Evolutionary conservation across 2,797 vertebrate species (phyloP).

Genomic region (Sandelia bainsii): DNA sequence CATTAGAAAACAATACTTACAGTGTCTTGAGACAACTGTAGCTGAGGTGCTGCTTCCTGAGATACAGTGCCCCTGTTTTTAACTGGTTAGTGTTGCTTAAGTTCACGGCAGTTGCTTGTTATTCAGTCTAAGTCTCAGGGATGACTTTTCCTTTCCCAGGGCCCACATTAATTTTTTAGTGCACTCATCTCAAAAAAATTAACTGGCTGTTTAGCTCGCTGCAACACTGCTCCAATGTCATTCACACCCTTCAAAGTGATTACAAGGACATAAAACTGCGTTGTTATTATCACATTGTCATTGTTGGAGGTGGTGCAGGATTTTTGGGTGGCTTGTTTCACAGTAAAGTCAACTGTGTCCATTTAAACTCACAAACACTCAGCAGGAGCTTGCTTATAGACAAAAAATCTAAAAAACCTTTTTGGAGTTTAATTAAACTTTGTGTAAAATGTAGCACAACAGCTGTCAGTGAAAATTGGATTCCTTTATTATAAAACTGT

Average conservation of each 20-base stretch:
- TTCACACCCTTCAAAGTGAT: constrained; percentile 73
- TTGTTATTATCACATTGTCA: constrained; percentile 54
- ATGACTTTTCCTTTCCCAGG: constrained; percentile 72
- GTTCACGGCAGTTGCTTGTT: constrained; percentile 50
- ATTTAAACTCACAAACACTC: constrained; percentile 30
- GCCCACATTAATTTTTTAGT: constrained; percentile 76
- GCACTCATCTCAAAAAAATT: constrained; percentile 69
- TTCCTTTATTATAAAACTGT: constrained; percentile 46
- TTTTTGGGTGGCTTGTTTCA: constrained; percentile 16
- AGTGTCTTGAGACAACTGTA: constrained; percentile 19
- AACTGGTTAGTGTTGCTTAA: constrained; percentile 17
- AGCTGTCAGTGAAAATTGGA: constrained; percentile 55
- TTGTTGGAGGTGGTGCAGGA: constrained; percentile 43
- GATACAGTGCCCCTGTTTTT: constrained; percentile 6
- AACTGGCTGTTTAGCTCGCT: constrained; percentile 65
- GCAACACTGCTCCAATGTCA: constrained; percentile 70
- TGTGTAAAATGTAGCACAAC: constrained; percentile 53
- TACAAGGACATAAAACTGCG: constrained; percentile 63
- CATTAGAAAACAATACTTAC: constrained; percentile 32
- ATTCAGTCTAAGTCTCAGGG: constrained; percentile 63
- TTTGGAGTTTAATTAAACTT: constrained; percentile 54
- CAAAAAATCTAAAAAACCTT: constrained; percentile 15
- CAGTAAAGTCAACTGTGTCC: constrained; percentile 5
- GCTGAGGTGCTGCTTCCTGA: constrained; percentile 6
- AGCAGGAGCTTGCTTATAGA: constrained; percentile 26